phyloP scores from a whole-genome alignment of 2,113 vertebrate genomes.

The Rattus rattus region DNA sequence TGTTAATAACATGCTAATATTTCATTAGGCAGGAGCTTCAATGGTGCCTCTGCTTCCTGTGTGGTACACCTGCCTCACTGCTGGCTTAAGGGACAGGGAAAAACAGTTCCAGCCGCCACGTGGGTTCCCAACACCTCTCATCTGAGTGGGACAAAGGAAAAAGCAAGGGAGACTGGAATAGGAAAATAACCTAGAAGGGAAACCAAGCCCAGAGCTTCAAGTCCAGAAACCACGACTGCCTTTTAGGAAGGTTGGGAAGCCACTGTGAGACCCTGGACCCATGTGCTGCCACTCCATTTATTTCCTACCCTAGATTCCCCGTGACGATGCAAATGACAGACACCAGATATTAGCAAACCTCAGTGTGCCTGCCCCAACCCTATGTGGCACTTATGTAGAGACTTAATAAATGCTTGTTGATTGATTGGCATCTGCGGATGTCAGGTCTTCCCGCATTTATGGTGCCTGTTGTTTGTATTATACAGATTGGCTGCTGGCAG shows the following conservation, averaged over 20 bases:
- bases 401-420: background rate
- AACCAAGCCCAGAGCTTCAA: background rate
- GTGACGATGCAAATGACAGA: background rate
- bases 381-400: background rate
- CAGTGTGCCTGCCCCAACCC: background rate
- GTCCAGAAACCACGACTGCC: background rate
- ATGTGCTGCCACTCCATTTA: accelerated
- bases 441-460: too few species aligned
- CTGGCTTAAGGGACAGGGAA: conserved; percentile 54
- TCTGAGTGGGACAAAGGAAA: background rate
- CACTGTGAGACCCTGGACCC: accelerated
- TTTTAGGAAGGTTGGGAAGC: background rate
- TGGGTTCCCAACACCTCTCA: background rate
- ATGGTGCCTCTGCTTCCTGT: conserved; percentile 84
- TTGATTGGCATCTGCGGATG: background rate
- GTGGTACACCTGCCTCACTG: conserved; percentile 81
- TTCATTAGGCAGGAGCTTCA: conserved; percentile 92
- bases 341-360: background rate
- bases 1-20: conserved; percentile 95
- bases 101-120: background rate
- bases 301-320: background rate
- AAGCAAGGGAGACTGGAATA: background rate
- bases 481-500: background rate
- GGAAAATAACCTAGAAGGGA: too few species aligned
- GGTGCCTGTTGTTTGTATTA: background rate